These are phyloP conservation scores for Arizona elegans DNA, from an alignment of 2,113 vertebrate species.

Conservation along the genomic window DNA sequence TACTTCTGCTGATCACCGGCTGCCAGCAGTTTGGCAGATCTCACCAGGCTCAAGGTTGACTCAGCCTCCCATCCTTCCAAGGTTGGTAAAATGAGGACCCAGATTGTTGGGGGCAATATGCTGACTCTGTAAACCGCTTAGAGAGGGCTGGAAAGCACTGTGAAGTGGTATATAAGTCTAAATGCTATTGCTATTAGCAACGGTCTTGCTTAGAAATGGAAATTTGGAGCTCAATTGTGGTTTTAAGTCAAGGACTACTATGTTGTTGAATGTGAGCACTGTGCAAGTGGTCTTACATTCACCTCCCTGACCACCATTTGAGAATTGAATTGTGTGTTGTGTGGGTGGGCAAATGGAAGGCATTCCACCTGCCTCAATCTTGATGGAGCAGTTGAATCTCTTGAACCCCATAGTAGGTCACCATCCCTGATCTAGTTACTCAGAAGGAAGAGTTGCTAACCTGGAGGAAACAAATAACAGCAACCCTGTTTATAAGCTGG, in stretches of 20 bases:
- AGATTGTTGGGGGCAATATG: too few species aligned
- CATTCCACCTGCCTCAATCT: neutral
- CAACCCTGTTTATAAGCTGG: neutral
- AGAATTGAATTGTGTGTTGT: neutral
- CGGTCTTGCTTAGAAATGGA: too few species aligned
- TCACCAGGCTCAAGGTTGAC: too few species aligned
- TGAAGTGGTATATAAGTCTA: too few species aligned
- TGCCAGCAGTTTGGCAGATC: too few species aligned
- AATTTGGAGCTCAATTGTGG: neutral
- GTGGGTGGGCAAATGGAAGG: neutral
- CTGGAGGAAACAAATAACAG: neutral
- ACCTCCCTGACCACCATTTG: neutral
- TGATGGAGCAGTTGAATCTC: neutral
- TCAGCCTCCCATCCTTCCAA: too few species aligned
- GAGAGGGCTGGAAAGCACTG: too few species aligned
- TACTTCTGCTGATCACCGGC: too few species aligned
- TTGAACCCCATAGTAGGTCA: neutral
- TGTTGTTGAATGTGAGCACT: neutral
- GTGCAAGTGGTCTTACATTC: neutral
- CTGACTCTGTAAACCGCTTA: too few species aligned
- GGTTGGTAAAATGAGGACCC: too few species aligned
- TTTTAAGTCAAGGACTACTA: neutral
- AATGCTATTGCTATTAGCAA: too few species aligned
- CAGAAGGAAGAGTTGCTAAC: neutral
- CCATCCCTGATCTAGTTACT: neutral